phyloP scores from a whole-genome alignment of 2,113 vertebrate genomes.

The Lepus timidus region DNA sequence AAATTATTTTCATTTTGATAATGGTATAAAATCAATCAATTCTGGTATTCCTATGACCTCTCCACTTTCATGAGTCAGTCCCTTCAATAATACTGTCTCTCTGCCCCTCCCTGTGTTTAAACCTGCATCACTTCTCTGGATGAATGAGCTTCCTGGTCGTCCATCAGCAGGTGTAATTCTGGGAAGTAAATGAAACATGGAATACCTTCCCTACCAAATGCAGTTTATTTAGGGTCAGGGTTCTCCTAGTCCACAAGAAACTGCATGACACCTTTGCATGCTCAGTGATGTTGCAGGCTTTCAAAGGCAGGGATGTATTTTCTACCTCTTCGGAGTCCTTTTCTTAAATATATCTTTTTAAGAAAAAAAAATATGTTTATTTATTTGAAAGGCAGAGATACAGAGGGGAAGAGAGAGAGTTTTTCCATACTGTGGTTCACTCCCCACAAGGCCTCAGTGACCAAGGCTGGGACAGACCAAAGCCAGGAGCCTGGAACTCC shows the following conservation, averaged over 20 bases:
- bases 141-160: not conserved
- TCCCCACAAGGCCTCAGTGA: no score
- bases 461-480: no score
- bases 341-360: not conserved
- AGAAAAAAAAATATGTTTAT: no score
- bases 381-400: no score
- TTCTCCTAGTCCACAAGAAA: not conserved
- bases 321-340: not conserved
- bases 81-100: not conserved
- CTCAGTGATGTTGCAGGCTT: not conserved
- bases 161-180: not conserved
- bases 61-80: not conserved
- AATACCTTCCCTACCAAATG: not conserved
- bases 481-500: no score
- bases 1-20: conserved; percentile 13
- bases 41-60: not conserved
- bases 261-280: not conserved
- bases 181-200: not conserved
- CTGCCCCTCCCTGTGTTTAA: not conserved
- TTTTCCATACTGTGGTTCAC: no score
- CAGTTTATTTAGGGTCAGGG: not conserved
- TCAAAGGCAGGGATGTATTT: not conserved
- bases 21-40: not conserved
- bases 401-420: no score
- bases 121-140: not conserved